Conservation (phyloP, 2,797 vertebrate genomes). For the Trachurus trachurus region DNA sequence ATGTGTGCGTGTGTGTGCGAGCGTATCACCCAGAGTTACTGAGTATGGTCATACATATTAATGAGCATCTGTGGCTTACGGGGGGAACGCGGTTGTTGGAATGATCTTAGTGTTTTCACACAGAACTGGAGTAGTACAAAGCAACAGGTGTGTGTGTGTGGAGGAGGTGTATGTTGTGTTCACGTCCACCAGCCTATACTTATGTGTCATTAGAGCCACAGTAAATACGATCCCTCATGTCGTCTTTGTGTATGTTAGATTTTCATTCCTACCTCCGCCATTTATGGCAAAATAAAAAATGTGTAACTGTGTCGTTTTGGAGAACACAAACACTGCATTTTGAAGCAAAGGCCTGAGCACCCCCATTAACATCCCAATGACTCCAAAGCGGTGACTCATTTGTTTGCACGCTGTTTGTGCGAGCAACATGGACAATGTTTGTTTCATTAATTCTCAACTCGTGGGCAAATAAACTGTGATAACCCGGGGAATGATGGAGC, state of each 20-base stretch:
- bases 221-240: not conserved
- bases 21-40: constrained; percentile 47
- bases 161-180: constrained; percentile 22
- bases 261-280: not conserved
- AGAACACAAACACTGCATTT: not conserved
- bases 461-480: not conserved
- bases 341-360: not conserved
- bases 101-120: constrained; percentile 54
- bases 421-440: not conserved
- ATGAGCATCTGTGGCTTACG: constrained; percentile 72
- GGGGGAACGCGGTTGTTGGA: constrained; percentile 36
- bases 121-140: not conserved
- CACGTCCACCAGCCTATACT: not conserved
- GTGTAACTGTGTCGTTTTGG: not conserved
- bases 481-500: not conserved
- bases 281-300: too few species aligned
- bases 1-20: constrained; percentile 34
- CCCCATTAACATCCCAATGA: not conserved
- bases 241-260: not conserved
- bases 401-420: not conserved
- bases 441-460: not conserved
- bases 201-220: not conserved
- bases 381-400: not conserved
- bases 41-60: constrained; percentile 63
- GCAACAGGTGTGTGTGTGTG: constrained; percentile 53